Base-by-base conservation (phyloP, 1,140 invertebrate genomes). In the Stenopsyche tienmushanensis region DNA sequence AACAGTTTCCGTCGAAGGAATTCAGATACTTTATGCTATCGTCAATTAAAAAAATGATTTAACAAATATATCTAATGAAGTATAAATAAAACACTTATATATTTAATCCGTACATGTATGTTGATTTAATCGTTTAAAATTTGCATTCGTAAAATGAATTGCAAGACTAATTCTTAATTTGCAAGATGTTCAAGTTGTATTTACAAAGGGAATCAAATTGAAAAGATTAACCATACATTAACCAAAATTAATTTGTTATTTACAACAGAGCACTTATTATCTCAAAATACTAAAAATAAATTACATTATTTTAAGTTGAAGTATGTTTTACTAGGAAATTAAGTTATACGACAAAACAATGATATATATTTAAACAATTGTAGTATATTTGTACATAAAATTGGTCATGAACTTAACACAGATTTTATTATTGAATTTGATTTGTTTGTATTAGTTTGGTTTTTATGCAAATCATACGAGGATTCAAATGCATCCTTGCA, bases 401-500 rank as follows among this genome's bases (percentile, higher is more conserved):
- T 47, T 47, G 44, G 44, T 47, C 44, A 47, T 47, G 44, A 54
- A 20, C 21, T 24, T 54, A 34, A 54, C 26, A 54, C 7, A 3
- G 8, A 54, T 8, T 54, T 50, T 8, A 50, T 50, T 18, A 21
- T 18, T 24, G 17, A 10, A 21, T 50, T 18, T 20, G 21, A 29
- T 15, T 47, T 47, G 44, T 47, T 47, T 57, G 13, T 39, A 5
- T 39, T 57, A 34, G 25, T 18, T 39, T 39, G 2, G 5, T 17
- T n/a, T 57, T 17, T 10, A 18, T 57, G 15, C 25, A 54, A 24
- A 25, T n/a, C 23, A 34, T 57, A 3, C 53, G 20, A 17, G n/a
- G 29, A 42, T 29, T 57, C 25, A 15, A 25, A 24, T 10, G n/a
- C 23, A 34, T 58, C 55, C 24, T 24, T 58, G 25, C 55, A 25